Base-by-base conservation (phyloP, 2,888 invertebrate genomes). In the Drosophila monieri region DNA sequence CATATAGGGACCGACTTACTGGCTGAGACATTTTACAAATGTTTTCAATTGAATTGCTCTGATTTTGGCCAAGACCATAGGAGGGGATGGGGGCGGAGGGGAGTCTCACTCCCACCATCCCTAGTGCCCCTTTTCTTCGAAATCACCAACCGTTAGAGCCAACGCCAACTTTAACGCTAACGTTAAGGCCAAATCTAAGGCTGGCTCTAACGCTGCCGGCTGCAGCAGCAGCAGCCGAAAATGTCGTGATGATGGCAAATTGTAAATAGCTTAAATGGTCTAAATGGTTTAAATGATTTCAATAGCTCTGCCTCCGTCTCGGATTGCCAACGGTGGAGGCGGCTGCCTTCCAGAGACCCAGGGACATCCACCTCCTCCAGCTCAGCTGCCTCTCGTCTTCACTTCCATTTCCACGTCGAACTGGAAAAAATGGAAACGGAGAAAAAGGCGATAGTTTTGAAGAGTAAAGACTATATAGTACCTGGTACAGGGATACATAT, bases 211-310 rank as follows among this genome's bases (percentile, higher is more conserved):
- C 21, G 43, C 43, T 43, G 43, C 43, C 46, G 55, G 46, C 44
- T 23, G 65, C 64, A 12, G 46, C 61, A 56, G 61, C 61, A 67
- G 85, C 86, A 85, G 80, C 86, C 86, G 81, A 85, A 88, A 88
- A 90, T 90, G 90, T 91, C 91, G 91, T 91, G 91, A 91, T 90
- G 90, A 90, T 90, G 90, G 91, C 90, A 91, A 90, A 91, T 91
- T 90, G 90, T 90, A 91, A 90, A 91, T 91, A 89, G 90, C 90
- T 90, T 90, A 89, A 89, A 89, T 89, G 89, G 88, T 88, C 89
- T 88, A 87, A 88, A 89, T 84, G 85, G 85, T 84, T 85, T 84
- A 85, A 84, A 85, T 85, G 85, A 85, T 85, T 85, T 85, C 86
- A 85, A 85, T 86, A 78, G 86, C 81, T 80, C 52, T 62, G 56